A percentile compares a stretch with the other conserved stretches of the same genome.
Conservation (phyloP, 2,797 vertebrate species). For the Mergus octosetaceus region DNA sequence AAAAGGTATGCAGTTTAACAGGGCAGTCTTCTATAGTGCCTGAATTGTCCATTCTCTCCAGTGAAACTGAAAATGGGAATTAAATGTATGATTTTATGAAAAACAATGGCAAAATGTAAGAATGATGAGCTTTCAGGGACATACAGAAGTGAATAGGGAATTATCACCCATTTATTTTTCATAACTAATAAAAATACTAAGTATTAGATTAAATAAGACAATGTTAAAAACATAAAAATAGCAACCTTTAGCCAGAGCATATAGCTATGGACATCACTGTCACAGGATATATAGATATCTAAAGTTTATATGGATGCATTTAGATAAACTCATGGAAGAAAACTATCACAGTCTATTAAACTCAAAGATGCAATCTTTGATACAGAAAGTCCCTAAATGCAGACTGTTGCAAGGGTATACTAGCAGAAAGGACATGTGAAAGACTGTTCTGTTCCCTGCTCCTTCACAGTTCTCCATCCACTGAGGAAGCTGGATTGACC, state of each 20-base stretch:
- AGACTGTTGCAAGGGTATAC: not conserved
- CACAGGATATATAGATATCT: not conserved
- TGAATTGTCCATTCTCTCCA: not conserved
- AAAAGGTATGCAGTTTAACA: not conserved
- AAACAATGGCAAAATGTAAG: not conserved
- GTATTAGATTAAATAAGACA: not conserved
- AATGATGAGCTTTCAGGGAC: not conserved
- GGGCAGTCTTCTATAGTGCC: not conserved
- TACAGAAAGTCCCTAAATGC: not conserved
- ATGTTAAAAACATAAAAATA: not conserved
- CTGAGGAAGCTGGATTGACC: not conserved
- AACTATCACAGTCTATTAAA: not conserved
- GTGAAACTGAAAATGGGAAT: not conserved
- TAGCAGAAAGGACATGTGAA: not conserved
- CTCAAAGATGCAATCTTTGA: not conserved
- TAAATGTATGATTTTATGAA: not conserved
- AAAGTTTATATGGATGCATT: not conserved
- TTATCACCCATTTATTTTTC: not conserved
- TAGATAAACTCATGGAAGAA: not conserved
- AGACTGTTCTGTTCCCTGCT: not conserved
- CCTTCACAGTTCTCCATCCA: not conserved
- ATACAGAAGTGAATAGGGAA: not conserved
- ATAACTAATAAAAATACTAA: not conserved
- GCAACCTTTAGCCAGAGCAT: not conserved
- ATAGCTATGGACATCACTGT: not conserved